Evolutionary conservation across 2,888 invertebrate species (phyloP).

Genomic region (Heliconius ismenius): DNA sequence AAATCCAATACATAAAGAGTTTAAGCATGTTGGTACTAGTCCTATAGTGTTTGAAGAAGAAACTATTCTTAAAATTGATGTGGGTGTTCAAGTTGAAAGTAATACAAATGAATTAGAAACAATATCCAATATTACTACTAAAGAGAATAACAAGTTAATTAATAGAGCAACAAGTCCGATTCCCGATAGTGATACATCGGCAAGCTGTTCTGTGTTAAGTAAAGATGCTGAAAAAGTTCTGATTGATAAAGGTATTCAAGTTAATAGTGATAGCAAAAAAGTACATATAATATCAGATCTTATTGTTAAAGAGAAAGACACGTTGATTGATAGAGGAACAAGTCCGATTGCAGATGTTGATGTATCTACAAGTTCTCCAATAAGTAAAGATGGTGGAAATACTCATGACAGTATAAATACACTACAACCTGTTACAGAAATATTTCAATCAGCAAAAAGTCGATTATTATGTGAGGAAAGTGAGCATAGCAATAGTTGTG

Average conservation of each 20-base stretch:
- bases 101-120: slow-evolving; percentile 7
- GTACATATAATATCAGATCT: not conserved
- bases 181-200: slow-evolving; percentile 38
- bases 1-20: slow-evolving; percentile 42
- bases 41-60: slow-evolving; percentile 38
- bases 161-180: slow-evolving; percentile 48
- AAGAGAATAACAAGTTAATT: slow-evolving; percentile 35
- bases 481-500: not conserved
- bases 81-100: not conserved
- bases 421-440: not conserved
- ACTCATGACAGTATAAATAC: not conserved
- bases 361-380: not conserved
- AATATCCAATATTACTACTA: slow-evolving; percentile 43
- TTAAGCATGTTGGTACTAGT: slow-evolving; percentile 46
- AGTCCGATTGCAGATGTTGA: not conserved
- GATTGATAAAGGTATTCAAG: slow-evolving; percentile 19
- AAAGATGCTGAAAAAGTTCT: slow-evolving; percentile 2
- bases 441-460: not conserved
- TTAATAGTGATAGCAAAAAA: not conserved
- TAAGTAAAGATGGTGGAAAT: not conserved
- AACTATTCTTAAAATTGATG: not conserved
- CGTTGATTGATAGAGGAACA: not conserved
- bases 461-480: not conserved
- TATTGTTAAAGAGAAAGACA: not conserved
- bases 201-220: slow-evolving; percentile 29